Evolutionary conservation across 2,113 vertebrate species (phyloP), one percentile per base, ranked within the genome.

Genomic region (Glaucidium brasilianum): DNA sequence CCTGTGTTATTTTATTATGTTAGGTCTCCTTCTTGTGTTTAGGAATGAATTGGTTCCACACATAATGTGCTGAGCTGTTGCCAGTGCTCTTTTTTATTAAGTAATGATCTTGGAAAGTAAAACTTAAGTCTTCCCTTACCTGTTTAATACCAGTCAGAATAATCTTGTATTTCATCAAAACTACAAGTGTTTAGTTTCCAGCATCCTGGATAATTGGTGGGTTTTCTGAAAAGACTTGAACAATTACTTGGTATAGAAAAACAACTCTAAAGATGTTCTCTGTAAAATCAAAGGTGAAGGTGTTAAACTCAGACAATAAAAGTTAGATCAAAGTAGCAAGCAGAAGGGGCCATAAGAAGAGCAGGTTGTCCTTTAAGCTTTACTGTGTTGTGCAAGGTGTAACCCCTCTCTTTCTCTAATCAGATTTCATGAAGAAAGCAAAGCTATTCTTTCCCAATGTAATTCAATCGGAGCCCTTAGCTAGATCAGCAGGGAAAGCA

Each of bases 271-370:
- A 93, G 67, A 76, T 68, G 47, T 55, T 41, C 78, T 60, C 50
- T 93, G 79, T 87, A 67, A 92, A 96, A 95, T 94, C 84, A 90
- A 95, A 96, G 93, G 82, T 94, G 62, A 92, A 96, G 96, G 64
- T 96, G 94, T 95, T 94, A 90, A 95, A 78, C n/a, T 22, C 69
- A 72, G 90, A 95, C 80, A 97, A 97, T 96, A 85, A 86, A 91
- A 91, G 80, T 96, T 86, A 92, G 92, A 97, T 98, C 91, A 96
- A 97, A 98, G 97, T 86, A 94, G 87, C 86, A 85, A 96, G 87
- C 83, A 94, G 95, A 94, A 96, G 84, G 60, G 94, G 55, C 64
- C 35, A 15, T 8, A 53, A 92, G 93, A 94, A 90, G 73, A 96
- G 43, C 52, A 84, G 81, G 66, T 74, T 96, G 95, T 95, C 82